phyloP scores from a whole-genome alignment of 2,113 vertebrate species.

The Podocnemis expansa region DNA sequence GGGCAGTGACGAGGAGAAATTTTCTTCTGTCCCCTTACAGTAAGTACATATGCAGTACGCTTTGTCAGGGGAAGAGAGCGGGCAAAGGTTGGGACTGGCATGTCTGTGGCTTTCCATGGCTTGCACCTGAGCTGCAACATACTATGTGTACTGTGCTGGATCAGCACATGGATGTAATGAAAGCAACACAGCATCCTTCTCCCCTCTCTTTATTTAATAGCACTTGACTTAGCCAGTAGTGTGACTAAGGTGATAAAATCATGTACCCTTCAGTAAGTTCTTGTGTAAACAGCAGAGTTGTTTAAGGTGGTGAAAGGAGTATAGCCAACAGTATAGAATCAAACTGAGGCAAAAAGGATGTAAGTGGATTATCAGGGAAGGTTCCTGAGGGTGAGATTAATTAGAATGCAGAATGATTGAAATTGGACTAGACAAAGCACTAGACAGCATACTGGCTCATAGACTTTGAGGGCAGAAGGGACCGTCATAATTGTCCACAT shows the following conservation, averaged over 20 bases:
- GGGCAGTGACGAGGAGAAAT: background rate
- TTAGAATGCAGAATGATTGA: slow-evolving; percentile 53
- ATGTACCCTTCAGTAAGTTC: slow-evolving; percentile 3
- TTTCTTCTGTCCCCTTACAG: background rate
- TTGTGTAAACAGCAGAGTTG: slow-evolving; percentile 46
- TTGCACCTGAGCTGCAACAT: background rate
- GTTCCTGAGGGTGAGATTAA: slow-evolving; percentile 66
- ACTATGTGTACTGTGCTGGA: fast-evolving
- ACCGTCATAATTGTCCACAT: background rate
- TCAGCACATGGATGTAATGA: background rate
- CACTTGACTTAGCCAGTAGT: background rate
- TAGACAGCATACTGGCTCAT: background rate
- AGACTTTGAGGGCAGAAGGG: background rate
- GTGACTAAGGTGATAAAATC: slow-evolving; percentile 40
- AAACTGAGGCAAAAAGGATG: background rate
- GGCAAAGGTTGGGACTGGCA: background rate
- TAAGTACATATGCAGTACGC: fast-evolving
- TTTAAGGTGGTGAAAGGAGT: background rate
- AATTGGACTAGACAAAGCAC: background rate
- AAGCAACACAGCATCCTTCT: background rate
- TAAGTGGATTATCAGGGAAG: slow-evolving; percentile 48
- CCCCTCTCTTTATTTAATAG: background rate
- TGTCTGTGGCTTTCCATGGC: background rate
- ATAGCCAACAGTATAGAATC: slow-evolving; percentile 55
- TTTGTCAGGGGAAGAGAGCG: background rate